phyloP scores from a whole-genome alignment of 64 coral and sea anemone genomes.

The Montipora capricornis region DNA sequence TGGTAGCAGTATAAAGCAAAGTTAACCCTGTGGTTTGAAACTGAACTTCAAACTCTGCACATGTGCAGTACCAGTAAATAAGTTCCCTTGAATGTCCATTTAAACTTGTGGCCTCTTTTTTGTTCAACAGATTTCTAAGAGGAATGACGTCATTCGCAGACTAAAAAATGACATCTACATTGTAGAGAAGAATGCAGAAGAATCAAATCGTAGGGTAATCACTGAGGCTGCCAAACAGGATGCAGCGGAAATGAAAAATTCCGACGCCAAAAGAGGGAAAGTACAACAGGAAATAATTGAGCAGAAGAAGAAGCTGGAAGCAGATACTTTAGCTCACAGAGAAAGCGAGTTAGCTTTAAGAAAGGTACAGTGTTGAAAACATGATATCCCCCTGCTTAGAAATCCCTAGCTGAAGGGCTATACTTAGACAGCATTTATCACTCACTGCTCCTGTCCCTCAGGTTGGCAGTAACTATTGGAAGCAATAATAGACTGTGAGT shows the following conservation, averaged over 20 bases:
- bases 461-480: no score
- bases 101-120: neutral
- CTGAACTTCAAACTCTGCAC: no score
- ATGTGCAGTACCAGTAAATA: neutral
- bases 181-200: slow-evolving; percentile 84
- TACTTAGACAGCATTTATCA: no score
- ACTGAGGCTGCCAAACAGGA: slow-evolving; percentile 89
- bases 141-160: slow-evolving; percentile 95
- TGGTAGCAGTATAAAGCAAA: no score
- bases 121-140: slow-evolving; percentile 84
- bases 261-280: slow-evolving; percentile 89
- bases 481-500: no score
- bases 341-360: slow-evolving; percentile 91
- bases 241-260: slow-evolving; percentile 88
- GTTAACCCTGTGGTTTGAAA: no score
- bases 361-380: slow-evolving; percentile 53
- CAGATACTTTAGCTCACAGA: slow-evolving; percentile 70
- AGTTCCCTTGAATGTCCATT: neutral
- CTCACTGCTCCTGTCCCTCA: no score
- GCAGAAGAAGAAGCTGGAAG: slow-evolving; percentile 87
- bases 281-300: slow-evolving; percentile 92
- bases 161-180: slow-evolving; percentile 90
- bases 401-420: no score
- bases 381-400: no score
- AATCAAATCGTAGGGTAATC: slow-evolving; percentile 80